Evolutionary conservation across 1,140 invertebrate genomes (phyloP).

Genomic region (Daktulosphaira vitifoliae): DNA sequence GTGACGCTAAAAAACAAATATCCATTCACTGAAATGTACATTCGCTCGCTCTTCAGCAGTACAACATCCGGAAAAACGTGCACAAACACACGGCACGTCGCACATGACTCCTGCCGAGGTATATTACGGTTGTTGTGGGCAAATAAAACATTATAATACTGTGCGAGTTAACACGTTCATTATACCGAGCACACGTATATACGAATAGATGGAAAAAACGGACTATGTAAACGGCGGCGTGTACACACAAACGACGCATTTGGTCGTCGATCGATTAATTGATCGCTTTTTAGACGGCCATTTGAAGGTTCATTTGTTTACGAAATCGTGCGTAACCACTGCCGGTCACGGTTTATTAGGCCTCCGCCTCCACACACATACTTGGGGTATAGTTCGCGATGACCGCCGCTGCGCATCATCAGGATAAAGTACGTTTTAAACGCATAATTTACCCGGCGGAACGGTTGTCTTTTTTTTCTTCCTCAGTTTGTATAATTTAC

Average conservation of each 20-base stretch:
- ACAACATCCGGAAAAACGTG: no score
- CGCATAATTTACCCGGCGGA: not conserved
- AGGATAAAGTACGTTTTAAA: not conserved
- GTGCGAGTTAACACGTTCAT: no score
- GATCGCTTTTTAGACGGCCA: slow-evolving; percentile 34
- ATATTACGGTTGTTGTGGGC: no score
- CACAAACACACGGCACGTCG: no score
- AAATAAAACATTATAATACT: no score
- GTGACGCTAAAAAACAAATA: no score
- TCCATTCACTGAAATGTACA: no score
- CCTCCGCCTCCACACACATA: slow-evolving; percentile 8
- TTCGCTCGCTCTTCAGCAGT: no score
- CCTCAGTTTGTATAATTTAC: no score
- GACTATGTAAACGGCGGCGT: not conserved
- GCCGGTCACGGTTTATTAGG: slow-evolving; percentile 33
- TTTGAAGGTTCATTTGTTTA: slow-evolving; percentile 36
- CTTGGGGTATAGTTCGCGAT: not conserved
- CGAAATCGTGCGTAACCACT: slow-evolving; percentile 34
- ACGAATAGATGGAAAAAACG: not conserved
- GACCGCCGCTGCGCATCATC: not conserved
- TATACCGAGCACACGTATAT: no score
- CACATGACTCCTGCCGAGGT: no score
- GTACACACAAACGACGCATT: not conserved
- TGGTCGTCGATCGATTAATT: slow-evolving; percentile 35
- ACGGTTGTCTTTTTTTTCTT: no score